Evolutionary conservation across 2,797 vertebrate genomes (phyloP).

Genomic region (Margarornis squamiger): DNA sequence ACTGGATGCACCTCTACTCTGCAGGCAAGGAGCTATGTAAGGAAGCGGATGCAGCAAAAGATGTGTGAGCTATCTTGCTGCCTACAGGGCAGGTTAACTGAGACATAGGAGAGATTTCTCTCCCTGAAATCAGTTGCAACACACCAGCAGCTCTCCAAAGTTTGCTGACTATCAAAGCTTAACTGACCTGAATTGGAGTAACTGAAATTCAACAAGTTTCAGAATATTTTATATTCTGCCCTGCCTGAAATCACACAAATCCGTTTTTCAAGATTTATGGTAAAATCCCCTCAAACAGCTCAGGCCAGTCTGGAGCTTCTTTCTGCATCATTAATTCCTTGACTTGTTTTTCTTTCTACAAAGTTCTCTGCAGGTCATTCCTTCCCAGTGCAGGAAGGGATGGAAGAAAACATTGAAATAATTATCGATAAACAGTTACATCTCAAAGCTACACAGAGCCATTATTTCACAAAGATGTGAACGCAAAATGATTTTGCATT

Average conservation of each 20-base stretch:
- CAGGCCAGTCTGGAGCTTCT: neutral
- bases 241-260: neutral
- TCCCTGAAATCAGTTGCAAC: neutral
- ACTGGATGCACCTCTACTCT: rapidly evolving
- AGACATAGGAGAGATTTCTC: neutral
- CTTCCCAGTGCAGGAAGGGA: neutral
- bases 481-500: slow-evolving; percentile 54
- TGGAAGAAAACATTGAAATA: neutral
- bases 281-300: neutral
- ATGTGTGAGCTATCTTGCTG: neutral
- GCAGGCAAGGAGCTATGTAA: rapidly evolving
- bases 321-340: neutral
- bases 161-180: neutral
- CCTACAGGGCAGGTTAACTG: neutral
- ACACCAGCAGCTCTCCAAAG: neutral
- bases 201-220: neutral
- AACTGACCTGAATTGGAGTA: rapidly evolving
- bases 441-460: slow-evolving; percentile 19
- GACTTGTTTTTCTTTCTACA: slow-evolving; percentile 8
- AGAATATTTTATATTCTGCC: neutral
- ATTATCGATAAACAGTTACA: slow-evolving; percentile 26
- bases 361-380: neutral
- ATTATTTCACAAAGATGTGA: slow-evolving; percentile 3
- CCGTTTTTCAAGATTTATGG: neutral
- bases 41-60: neutral